Evolutionary conservation across 2,113 vertebrate genomes (phyloP).

Genomic region (Ptyas mucosa): DNA sequence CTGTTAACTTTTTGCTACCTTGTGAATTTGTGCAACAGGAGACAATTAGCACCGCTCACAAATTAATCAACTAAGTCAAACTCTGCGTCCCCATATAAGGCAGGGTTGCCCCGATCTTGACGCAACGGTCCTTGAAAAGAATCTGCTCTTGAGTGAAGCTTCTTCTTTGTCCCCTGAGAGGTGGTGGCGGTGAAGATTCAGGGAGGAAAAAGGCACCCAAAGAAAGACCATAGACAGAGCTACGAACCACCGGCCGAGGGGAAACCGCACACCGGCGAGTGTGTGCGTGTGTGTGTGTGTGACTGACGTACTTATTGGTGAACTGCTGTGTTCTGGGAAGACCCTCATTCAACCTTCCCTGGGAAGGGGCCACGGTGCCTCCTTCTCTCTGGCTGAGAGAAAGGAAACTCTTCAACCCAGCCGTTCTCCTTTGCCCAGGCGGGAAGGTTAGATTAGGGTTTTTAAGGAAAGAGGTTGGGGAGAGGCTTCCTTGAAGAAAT

Average conservation of each 20-base stretch:
- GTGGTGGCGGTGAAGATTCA: background rate
- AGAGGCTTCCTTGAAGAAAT: background rate
- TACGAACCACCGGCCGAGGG: background rate
- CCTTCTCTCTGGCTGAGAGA: background rate
- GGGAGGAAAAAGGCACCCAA: background rate
- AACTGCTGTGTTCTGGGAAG: background rate
- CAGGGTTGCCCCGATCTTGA: background rate
- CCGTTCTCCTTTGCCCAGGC: background rate
- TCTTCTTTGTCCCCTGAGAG: background rate
- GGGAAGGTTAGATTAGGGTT: background rate
- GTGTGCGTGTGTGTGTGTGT: too few relatives aligned
- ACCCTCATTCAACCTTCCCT: background rate
- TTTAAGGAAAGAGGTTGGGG: background rate
- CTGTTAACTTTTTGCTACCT: background rate
- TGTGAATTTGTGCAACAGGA: background rate
- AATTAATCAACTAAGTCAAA: background rate
- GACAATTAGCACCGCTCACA: background rate
- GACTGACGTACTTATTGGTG: background rate
- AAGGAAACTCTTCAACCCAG: background rate
- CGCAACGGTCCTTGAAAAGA: background rate
- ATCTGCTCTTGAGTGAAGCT: background rate
- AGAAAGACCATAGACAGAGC: background rate
- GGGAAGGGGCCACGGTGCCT: background rate
- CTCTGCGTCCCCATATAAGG: background rate
- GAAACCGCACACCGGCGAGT: too few relatives aligned